Base-by-base conservation (phyloP, 1,140 invertebrate species). In the Galleria mellonella region DNA sequence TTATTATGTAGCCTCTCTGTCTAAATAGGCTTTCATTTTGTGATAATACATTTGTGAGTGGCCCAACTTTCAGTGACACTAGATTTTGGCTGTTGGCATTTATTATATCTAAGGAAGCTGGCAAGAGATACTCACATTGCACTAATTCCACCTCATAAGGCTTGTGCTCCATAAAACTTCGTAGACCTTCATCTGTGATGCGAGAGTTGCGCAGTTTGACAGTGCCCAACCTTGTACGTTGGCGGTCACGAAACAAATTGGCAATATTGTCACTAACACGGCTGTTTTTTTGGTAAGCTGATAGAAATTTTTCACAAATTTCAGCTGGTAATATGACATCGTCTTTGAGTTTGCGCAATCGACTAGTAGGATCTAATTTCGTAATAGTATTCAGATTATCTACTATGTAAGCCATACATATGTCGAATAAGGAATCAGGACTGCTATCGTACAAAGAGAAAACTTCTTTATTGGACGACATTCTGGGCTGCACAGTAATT, bases 91-190 rank as follows among this genome's bases (percentile, higher is more conserved):
- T 86, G 55, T 87, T 76, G 4, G 66, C 59, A 60, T 91, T 92
- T 12, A 94, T 89, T 9, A 85, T 66, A 23, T 89, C 83, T 8
- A 93, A 86, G 7, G 89, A 89, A 1, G 79, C 66, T 38, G 87
- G 75, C 0, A 90, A 91, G n/a, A 96, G 70, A 36, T 89, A 87
- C 32, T 86, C 82, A 71, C 94, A 95, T 52, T 94, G 90, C 30
- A 89, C 88, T 43, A 97, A 84, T 49, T 94, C 92, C 32, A 97
- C 73, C 47, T 93, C 91, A 7, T 88, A 79, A 15, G 95, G 85
- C 43, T 92, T 89, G 71, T 97, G 95, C 10, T 83, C 86, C 62
- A 92, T 82, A 14, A 97, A 69, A 10, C 89, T 89, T 41, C 88
- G 74, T 4, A 96, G 77, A n/a, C 91, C 90, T 32, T 87, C 78